Evolutionary conservation across 2,113 vertebrate genomes (phyloP).

Genomic region (Theristicus caerulescens): DNA sequence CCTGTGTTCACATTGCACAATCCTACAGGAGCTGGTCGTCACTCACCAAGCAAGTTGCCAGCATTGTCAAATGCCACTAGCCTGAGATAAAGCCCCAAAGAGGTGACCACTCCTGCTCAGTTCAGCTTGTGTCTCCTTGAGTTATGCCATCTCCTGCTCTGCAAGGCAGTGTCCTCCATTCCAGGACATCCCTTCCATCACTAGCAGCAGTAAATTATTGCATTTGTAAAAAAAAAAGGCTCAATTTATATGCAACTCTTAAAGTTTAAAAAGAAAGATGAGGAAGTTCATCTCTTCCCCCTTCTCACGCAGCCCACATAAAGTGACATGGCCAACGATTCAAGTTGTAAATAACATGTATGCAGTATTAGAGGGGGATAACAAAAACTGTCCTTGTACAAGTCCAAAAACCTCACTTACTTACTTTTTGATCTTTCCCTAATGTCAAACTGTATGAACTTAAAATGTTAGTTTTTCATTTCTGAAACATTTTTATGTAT

Average conservation of each 20-base stretch:
- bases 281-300: not conserved
- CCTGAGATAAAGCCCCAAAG: not conserved
- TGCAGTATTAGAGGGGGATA: not conserved
- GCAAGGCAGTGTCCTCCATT: not conserved
- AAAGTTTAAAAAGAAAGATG: not conserved
- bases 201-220: not conserved
- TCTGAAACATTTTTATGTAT: not conserved
- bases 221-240: not conserved
- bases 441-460: not conserved
- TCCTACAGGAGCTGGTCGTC: not conserved
- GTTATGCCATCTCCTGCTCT: not conserved
- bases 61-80: fast-evolving
- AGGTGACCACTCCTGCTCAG: not conserved
- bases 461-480: not conserved
- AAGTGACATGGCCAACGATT: not conserved
- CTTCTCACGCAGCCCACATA: not conserved
- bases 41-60: not conserved
- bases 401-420: not conserved
- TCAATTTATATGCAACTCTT: not conserved
- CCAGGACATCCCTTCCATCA: not conserved
- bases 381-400: not conserved
- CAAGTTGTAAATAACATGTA: not conserved
- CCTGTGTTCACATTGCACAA: not conserved
- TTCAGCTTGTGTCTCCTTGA: not conserved
- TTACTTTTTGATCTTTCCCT: not conserved